phyloP scores from a whole-genome alignment of 2,113 vertebrate genomes.

The Gambusia affinis region DNA sequence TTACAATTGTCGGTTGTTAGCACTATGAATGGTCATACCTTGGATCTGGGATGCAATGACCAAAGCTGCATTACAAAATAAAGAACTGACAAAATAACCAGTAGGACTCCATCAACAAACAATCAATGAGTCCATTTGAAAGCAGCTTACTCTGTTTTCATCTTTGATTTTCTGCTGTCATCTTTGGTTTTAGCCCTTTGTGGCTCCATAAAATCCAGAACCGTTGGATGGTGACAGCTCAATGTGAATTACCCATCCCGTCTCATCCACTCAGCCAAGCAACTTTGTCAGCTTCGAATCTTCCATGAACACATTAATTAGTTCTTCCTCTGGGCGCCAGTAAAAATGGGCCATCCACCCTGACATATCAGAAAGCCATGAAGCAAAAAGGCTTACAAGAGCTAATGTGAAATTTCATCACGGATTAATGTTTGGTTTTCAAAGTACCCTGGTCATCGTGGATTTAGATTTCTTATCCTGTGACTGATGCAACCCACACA shows the following conservation, averaged over 20 bases:
- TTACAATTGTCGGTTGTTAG: no score
- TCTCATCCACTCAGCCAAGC: constrained; percentile 62
- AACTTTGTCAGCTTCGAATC: constrained; percentile 56
- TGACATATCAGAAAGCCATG: constrained; percentile 44
- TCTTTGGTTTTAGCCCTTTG: constrained; percentile 32
- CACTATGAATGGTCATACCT: not conserved
- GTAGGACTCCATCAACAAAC: not conserved
- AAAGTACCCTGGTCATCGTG: constrained; percentile 9
- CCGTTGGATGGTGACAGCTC: constrained; percentile 60
- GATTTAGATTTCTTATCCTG: constrained; percentile 5
- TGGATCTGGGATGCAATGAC: not conserved
- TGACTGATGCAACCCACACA: constrained; percentile 9
- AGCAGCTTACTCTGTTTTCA: constrained; percentile 29
- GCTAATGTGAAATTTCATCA: constrained; percentile 47
- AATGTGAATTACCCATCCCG: constrained; percentile 69
- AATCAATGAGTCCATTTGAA: constrained; percentile 32
- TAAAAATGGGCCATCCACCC: constrained; percentile 34
- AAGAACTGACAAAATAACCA: not conserved
- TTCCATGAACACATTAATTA: constrained; percentile 60
- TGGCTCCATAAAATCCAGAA: constrained; percentile 42
- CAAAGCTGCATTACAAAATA: not conserved
- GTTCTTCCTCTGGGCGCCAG: constrained; percentile 36
- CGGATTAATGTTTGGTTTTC: constrained; percentile 50
- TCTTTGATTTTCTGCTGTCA: constrained; percentile 37
- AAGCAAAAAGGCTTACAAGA: constrained; percentile 47